Percentiles rank a stretch among this genome's conserved stretches.
Conservation (phyloP, 2,113 vertebrate species). For the Phoenicopterus ruber region DNA sequence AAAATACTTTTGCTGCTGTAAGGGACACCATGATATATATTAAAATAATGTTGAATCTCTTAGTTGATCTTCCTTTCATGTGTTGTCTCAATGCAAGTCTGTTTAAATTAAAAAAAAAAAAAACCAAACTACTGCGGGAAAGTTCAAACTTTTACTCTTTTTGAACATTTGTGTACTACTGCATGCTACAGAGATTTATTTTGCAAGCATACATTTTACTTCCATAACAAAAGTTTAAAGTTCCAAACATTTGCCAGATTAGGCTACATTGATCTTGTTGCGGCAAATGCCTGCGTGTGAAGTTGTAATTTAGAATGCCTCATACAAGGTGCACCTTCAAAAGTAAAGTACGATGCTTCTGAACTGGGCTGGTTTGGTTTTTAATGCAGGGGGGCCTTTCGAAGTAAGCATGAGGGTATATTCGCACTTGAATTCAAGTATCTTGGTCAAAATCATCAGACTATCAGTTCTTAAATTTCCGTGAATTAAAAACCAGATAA, state of each 20-base stretch:
- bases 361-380: not conserved
- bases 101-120: not conserved
- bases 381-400: not conserved
- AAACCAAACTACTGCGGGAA: not conserved
- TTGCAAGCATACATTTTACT: not conserved
- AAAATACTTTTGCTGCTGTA: constrained; percentile 31
- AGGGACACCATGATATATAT: not conserved
- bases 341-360: not conserved
- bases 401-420: not conserved
- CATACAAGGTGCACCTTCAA: not conserved
- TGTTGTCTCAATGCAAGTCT: not conserved
- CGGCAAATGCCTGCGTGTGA: not conserved
- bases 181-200: not conserved
- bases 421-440: not conserved
- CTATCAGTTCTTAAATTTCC: not conserved
- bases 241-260: not conserved
- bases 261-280: not conserved
- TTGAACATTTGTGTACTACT: not conserved
- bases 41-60: constrained; percentile 1
- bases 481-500: constrained; percentile 3
- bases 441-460: not conserved
- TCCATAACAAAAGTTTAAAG: not conserved
- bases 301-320: not conserved
- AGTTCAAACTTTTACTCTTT: not conserved
- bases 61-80: not conserved